A percentile compares a stretch with the other conserved stretches of the same genome.
phyloP scores from a whole-genome alignment of 2,797 vertebrate species.

The Urophycis tenuis region DNA sequence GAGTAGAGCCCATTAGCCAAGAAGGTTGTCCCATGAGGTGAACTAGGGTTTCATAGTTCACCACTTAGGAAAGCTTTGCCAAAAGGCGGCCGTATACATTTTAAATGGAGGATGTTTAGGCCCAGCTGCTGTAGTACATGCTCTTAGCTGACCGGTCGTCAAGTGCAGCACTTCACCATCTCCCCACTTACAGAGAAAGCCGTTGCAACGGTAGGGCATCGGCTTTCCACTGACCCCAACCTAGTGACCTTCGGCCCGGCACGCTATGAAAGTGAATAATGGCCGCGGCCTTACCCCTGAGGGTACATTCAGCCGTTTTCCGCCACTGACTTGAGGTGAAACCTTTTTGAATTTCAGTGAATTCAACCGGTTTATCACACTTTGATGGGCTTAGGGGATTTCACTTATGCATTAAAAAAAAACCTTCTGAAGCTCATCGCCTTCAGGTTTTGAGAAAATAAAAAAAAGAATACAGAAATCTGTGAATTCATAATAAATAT shows the following conservation, averaged over 20 bases:
- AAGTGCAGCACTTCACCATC: constrained; percentile 44
- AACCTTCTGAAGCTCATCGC: background rate
- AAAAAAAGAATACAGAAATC: background rate
- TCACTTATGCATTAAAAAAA: background rate
- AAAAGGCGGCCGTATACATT: constrained; percentile 13
- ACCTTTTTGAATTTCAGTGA: background rate
- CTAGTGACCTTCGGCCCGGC: constrained; percentile 40
- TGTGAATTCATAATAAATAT: too few relatives aligned
- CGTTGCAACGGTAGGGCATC: constrained; percentile 34
- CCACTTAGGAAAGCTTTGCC: constrained; percentile 13
- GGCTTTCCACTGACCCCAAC: constrained; percentile 39
- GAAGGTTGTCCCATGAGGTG: constrained; percentile 13
- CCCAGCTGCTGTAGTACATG: constrained; percentile 47
- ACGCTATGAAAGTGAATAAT: constrained; percentile 8
- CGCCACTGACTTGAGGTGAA: background rate
- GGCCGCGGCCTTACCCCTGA: background rate
- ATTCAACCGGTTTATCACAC: background rate
- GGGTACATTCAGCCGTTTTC: background rate
- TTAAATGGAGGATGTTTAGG: constrained; percentile 13
- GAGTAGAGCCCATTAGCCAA: constrained; percentile 6
- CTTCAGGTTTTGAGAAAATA: background rate
- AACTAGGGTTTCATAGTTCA: constrained; percentile 17
- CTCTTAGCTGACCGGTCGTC: constrained; percentile 47
- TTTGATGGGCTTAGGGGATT: background rate
- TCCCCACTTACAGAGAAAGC: constrained; percentile 50